Evolutionary conservation across 2,888 invertebrate species (phyloP).

Genomic region (Mimumesa dahlbomi): DNA sequence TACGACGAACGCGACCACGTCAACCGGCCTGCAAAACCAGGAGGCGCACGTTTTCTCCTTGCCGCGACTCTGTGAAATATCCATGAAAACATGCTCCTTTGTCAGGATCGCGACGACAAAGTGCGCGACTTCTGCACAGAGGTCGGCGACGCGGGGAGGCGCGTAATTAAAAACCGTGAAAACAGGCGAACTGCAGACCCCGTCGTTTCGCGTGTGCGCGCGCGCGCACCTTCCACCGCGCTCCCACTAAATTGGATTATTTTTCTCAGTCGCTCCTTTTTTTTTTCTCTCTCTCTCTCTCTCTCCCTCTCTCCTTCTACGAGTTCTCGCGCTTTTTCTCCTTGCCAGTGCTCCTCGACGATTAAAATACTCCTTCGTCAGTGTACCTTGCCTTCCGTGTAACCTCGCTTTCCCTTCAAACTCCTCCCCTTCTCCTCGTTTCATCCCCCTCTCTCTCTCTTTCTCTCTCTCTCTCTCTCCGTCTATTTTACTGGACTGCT

Average conservation of each 20-base stretch:
- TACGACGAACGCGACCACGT: neutral
- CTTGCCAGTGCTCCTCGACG: constrained; percentile 29
- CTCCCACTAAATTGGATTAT: constrained; percentile 75
- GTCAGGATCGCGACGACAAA: constrained; percentile 64
- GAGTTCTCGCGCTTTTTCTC: constrained; percentile 32
- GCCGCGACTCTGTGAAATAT: constrained; percentile 44
- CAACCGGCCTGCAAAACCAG: constrained; percentile 1
- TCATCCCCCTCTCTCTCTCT: neutral
- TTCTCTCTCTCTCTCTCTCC: neutral
- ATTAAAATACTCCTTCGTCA: constrained; percentile 55
- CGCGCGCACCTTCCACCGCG: constrained; percentile 45
- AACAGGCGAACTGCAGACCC: constrained; percentile 67
- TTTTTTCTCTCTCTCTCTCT: constrained; percentile 23
- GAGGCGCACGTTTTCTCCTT: constrained; percentile 40
- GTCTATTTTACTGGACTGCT: neutral
- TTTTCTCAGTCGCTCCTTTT: constrained; percentile 68
- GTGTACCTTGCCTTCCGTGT: constrained; percentile 29
- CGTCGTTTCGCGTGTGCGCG: too few relatives aligned
- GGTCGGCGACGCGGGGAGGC: constrained; percentile 30
- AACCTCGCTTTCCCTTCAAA: too few relatives aligned
- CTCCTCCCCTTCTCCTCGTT: constrained; percentile 11
- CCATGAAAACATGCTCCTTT: constrained; percentile 64
- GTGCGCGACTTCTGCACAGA: constrained; percentile 42
- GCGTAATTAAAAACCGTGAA: constrained; percentile 75
- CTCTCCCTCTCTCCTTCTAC: constrained; percentile 12